Percentiles rank a stretch among this genome's conserved stretches.
Conservation (phyloP, 2,113 vertebrate species). For the Triplophysa siluroides region DNA sequence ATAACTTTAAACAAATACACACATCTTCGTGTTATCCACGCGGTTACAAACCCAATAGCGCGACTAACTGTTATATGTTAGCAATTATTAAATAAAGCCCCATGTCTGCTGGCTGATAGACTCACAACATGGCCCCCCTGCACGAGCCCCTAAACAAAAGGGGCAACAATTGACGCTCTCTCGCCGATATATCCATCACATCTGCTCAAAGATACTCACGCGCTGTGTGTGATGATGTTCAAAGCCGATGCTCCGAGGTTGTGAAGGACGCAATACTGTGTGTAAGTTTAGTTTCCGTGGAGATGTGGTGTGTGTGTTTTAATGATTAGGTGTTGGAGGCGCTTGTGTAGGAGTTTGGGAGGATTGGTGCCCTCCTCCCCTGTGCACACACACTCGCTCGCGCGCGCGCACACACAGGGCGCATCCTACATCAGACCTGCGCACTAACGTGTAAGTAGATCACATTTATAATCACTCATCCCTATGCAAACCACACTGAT, state of each 20-base stretch:
- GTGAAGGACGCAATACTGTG: slow-evolving; percentile 58
- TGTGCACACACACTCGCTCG: not conserved
- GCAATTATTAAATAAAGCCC: slow-evolving; percentile 42
- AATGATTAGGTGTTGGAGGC: slow-evolving; percentile 64
- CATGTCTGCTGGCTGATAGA: slow-evolving; percentile 52
- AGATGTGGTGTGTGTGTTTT: slow-evolving; percentile 60
- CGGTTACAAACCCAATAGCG: not conserved
- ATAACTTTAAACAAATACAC: not conserved
- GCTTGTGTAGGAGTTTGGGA: slow-evolving; percentile 61
- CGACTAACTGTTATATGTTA: not conserved
- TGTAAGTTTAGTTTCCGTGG: slow-evolving; percentile 74
- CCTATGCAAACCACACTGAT: not conserved
- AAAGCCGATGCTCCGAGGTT: slow-evolving; percentile 65
- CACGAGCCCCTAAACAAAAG: slow-evolving; percentile 78
- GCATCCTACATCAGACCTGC: slow-evolving; percentile 23
- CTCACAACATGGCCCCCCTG: slow-evolving; percentile 78
- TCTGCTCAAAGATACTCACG: slow-evolving; percentile 30
- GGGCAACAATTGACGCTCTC: slow-evolving; percentile 58
- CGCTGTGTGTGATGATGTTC: not conserved
- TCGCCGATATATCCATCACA: not conserved
- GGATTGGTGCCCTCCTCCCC: slow-evolving; percentile 66
- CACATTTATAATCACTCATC: not conserved
- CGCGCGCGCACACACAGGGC: not conserved
- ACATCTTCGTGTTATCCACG: not conserved
- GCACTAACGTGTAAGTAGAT: slow-evolving; percentile 12